Evolutionary conservation across 2,888 invertebrate species (phyloP).

Genomic region (Torymus auratus): DNA sequence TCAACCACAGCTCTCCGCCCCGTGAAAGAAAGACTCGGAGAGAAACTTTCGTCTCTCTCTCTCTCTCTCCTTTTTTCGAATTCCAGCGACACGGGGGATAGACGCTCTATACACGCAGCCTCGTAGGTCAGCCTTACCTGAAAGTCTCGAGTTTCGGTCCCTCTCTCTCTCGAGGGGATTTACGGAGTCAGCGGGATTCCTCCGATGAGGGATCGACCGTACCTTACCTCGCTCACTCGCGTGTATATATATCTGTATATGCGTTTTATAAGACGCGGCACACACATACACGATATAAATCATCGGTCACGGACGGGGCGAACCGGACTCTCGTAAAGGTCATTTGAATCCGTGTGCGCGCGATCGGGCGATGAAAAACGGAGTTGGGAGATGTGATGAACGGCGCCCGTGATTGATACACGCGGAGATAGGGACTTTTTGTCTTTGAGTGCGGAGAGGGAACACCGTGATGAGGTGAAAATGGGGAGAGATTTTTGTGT

Average conservation of each 20-base stretch:
- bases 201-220: not conserved
- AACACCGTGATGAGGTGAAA: slow-evolving; percentile 35
- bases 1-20: slow-evolving; percentile 2
- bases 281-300: slow-evolving; percentile 65
- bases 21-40: slow-evolving; percentile 22
- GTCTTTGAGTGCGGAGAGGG: not conserved
- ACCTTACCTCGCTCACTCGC: slow-evolving; percentile 55
- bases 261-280: slow-evolving; percentile 64
- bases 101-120: not conserved
- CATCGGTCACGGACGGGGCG: slow-evolving; percentile 58
- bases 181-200: slow-evolving; percentile 63
- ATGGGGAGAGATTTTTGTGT: slow-evolving; percentile 2
- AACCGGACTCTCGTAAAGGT: slow-evolving; percentile 60
- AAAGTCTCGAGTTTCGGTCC: slow-evolving; percentile 51
- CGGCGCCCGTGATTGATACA: slow-evolving; percentile 44
- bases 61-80: slow-evolving; percentile 32
- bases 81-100: slow-evolving; percentile 47
- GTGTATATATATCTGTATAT: slow-evolving; percentile 61
- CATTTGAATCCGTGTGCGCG: slow-evolving; percentile 42
- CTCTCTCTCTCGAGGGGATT: slow-evolving; percentile 29
- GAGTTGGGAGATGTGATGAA: slow-evolving; percentile 33
- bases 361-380: slow-evolving; percentile 34
- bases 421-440: slow-evolving; percentile 28
- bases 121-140: slow-evolving; percentile 42
- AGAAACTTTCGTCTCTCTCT: slow-evolving; percentile 23